Evolutionary conservation across 2,113 vertebrate species (phyloP).

Genomic region (Manacus vitellinus): DNA sequence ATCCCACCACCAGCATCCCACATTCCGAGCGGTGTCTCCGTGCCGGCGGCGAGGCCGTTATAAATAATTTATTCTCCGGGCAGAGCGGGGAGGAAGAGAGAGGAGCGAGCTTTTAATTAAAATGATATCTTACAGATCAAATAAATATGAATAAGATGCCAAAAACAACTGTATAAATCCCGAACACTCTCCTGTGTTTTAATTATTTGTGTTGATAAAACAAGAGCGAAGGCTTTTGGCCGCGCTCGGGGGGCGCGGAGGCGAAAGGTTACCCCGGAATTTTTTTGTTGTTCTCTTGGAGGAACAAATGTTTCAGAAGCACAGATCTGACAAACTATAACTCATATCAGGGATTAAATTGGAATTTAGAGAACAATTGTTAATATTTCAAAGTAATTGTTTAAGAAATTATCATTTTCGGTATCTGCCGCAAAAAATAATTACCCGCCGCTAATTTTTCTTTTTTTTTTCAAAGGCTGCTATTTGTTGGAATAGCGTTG

Average conservation of each 20-base stretch:
- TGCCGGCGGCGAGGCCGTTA: background rate
- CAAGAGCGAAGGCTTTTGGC: conserved; percentile 7
- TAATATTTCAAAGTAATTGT: conserved; percentile 66
- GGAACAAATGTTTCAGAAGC: conserved; percentile 45
- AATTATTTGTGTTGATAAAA: conserved; percentile 60
- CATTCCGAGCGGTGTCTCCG: rapidly evolving
- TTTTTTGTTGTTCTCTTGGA: conserved; percentile 44
- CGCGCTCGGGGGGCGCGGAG: background rate
- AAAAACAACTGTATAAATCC: conserved; percentile 43
- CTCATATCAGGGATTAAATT: conserved; percentile 53
- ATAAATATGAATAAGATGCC: conserved; percentile 64
- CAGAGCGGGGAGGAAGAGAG: background rate
- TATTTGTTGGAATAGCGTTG: conserved; percentile 24
- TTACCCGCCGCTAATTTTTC: conserved; percentile 59
- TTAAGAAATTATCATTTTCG: conserved; percentile 62
- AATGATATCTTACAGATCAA: conserved; percentile 57
- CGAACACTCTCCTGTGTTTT: conserved; percentile 60
- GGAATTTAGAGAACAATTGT: conserved; percentile 62
- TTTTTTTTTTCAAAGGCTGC: conserved; percentile 46
- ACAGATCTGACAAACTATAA: conserved; percentile 56
- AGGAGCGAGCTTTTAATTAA: conserved; percentile 47
- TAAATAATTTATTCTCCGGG: conserved; percentile 44
- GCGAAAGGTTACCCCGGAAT: conserved; percentile 22
- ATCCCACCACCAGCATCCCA: background rate
- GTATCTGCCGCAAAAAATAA: conserved; percentile 58